These are phyloP conservation scores for Distichodus sexfasciatus DNA, from an alignment of 2,797 vertebrate genomes.

Conservation along the genomic window DNA sequence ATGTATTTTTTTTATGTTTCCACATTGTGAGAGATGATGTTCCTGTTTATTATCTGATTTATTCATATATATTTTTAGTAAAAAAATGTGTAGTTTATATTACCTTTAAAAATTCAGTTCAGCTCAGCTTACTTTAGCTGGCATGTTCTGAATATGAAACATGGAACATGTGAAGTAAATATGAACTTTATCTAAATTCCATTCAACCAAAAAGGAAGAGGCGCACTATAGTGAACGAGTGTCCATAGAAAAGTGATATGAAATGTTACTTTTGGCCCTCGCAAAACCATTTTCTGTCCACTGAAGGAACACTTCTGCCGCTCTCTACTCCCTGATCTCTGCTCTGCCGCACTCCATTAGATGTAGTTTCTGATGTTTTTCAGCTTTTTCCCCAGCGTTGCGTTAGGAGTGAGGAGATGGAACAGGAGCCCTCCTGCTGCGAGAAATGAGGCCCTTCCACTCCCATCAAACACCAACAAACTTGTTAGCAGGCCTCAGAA, in stretches of 20 bases:
- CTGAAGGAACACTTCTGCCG: constrained; percentile 21
- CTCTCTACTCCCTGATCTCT: constrained; percentile 17
- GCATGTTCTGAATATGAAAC: too few relatives aligned
- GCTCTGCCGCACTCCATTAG: constrained; percentile 33
- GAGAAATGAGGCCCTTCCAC: constrained; percentile 75
- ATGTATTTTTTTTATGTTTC: too few relatives aligned
- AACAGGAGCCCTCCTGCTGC: constrained; percentile 67
- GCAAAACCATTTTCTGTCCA: constrained; percentile 37
- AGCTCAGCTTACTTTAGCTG: too few relatives aligned
- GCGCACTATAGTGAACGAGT: background rate
- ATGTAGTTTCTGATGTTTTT: constrained; percentile 55
- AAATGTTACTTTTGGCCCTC: background rate
- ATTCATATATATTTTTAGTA: too few relatives aligned
- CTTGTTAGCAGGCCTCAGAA: background rate
- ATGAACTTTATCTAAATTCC: too few relatives aligned
- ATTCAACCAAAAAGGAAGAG: background rate
- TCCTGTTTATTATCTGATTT: too few relatives aligned
- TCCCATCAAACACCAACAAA: constrained; percentile 41
- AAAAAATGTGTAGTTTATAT: too few relatives aligned
- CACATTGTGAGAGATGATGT: too few relatives aligned
- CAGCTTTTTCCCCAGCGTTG: constrained; percentile 22
- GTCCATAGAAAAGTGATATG: background rate
- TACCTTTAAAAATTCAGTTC: too few relatives aligned
- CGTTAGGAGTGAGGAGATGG: constrained; percentile 50
- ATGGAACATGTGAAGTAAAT: too few relatives aligned